phyloP scores from a whole-genome alignment of 2,888 invertebrate genomes.

The Lepidocyrtoides sp. region DNA sequence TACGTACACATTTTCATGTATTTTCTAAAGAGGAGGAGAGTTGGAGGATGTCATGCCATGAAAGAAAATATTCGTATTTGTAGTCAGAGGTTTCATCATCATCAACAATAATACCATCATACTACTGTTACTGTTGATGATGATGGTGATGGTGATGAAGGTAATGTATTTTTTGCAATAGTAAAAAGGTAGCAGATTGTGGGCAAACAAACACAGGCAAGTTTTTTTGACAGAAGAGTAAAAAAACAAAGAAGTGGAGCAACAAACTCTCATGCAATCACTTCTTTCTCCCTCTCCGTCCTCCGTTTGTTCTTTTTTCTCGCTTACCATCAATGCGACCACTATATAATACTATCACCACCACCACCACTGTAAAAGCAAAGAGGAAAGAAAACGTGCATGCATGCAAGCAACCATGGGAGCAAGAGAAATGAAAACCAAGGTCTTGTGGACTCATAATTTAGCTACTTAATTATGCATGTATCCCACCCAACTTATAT shows the following conservation, averaged over 20 bases:
- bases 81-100: conserved; percentile 15
- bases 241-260: conserved; percentile 34
- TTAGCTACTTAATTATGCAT: conserved; percentile 80
- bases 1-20: too few relatives aligned
- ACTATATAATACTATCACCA: conserved; percentile 23
- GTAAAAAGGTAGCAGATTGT: conserved; percentile 47
- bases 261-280: conserved; percentile 61
- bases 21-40: background rate
- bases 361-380: conserved; percentile 27
- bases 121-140: too few relatives aligned
- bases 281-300: background rate
- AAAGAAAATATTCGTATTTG: conserved; percentile 37
- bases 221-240: conserved; percentile 11
- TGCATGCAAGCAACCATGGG: conserved; percentile 24
- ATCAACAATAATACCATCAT: background rate
- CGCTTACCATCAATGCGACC: conserved; percentile 18
- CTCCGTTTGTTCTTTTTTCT: conserved; percentile 25
- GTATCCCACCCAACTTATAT: conserved; percentile 76
- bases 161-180: background rate
- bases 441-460: conserved; percentile 81
- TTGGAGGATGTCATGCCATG: conserved; percentile 38
- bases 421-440: conserved; percentile 77
- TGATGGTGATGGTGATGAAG: background rate
- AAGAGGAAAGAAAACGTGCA: background rate
- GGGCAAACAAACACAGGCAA: conserved; percentile 26